phyloP scores from a whole-genome alignment of 1,140 invertebrate species.

The Archegozetes longisetosus region DNA sequence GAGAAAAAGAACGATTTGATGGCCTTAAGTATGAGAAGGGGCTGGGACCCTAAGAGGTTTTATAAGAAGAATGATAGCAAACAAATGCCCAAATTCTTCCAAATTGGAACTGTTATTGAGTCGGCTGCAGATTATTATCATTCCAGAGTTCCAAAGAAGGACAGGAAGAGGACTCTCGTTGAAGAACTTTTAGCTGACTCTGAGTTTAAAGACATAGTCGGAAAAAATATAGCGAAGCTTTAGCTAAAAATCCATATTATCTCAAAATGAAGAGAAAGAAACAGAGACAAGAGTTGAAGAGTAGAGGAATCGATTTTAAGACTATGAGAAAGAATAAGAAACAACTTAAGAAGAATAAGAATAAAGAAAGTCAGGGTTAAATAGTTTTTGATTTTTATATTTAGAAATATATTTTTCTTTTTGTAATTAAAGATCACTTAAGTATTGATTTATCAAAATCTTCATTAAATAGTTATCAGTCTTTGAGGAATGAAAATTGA shows the following conservation, averaged over 20 bases:
- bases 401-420: too few relatives aligned
- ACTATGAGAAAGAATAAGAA: too few relatives aligned
- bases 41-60: constrained; percentile 74
- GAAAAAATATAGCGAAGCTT: constrained; percentile 1
- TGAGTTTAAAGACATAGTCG: constrained; percentile 54
- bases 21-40: constrained; percentile 78
- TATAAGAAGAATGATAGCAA: constrained; percentile 59
- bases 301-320: too few relatives aligned
- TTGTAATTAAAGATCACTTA: too few relatives aligned
- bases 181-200: constrained; percentile 80
- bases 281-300: background rate
- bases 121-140: constrained; percentile 40
- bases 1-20: constrained; percentile 70
- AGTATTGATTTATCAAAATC: too few relatives aligned
- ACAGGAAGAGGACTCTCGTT: constrained; percentile 71
- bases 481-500: too few relatives aligned
- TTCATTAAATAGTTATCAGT: too few relatives aligned
- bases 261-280: background rate
- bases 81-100: constrained; percentile 62
- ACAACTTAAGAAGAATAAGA: too few relatives aligned
- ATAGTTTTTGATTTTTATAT: too few relatives aligned
- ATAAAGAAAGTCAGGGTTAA: too few relatives aligned
- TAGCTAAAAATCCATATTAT: constrained; percentile 3
- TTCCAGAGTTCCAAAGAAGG: constrained; percentile 56
- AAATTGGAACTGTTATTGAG: constrained; percentile 42